Evolutionary conservation across 2,113 vertebrate genomes (phyloP).

Genomic region (Corvus cornix): DNA sequence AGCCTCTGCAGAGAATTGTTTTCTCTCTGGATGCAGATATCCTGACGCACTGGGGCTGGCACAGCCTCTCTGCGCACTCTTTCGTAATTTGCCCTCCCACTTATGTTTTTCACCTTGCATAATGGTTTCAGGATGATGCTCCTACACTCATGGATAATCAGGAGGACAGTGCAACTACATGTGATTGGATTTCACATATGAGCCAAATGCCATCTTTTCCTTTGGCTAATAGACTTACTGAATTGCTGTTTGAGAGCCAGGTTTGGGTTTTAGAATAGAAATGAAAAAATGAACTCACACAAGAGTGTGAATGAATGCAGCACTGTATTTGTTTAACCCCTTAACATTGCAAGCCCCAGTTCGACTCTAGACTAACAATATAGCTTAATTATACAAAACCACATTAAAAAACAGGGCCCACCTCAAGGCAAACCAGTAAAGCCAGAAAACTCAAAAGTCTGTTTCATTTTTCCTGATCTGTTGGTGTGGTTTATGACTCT

Average conservation of each 20-base stretch:
- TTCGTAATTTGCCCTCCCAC: background rate
- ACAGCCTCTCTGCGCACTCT: background rate
- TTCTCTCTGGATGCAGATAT: background rate
- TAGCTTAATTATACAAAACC: background rate
- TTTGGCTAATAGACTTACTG: background rate
- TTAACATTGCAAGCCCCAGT: background rate
- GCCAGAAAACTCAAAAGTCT: background rate
- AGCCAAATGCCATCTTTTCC: background rate
- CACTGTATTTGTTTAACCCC: background rate
- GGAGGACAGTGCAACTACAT: background rate
- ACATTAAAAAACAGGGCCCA: background rate
- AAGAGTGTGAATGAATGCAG: background rate
- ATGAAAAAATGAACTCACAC: background rate
- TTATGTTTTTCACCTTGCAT: background rate
- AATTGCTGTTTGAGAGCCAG: background rate
- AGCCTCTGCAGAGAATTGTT: background rate
- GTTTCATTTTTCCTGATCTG: background rate
- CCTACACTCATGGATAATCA: background rate
- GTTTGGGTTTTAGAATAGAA: background rate
- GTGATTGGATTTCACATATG: background rate
- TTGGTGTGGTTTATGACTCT: conserved; percentile 22
- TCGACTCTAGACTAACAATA: background rate
- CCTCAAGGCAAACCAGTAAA: background rate
- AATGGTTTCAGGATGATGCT: background rate
- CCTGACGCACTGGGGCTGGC: background rate